These are phyloP conservation scores for Drosophila quadrilineata DNA, from an alignment of 1,140 invertebrate species.

Conservation along the genomic window DNA sequence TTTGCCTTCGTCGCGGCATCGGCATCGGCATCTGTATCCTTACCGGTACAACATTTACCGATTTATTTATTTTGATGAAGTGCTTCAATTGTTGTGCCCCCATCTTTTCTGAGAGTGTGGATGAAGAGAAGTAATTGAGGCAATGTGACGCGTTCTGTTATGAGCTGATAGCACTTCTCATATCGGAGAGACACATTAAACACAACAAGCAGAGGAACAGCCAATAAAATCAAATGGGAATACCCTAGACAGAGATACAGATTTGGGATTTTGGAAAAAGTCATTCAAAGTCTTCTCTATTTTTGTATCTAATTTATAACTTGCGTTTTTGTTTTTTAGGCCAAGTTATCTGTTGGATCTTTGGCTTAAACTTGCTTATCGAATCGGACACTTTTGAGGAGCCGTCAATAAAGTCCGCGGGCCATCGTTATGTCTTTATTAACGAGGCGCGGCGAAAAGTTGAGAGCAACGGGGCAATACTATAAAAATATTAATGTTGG, in stretches of 20 bases:
- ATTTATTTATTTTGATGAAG: conserved; percentile 48
- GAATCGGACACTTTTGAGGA: conserved; percentile 10
- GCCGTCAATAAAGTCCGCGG: conserved; percentile 9
- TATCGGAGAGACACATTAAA: conserved; percentile 14
- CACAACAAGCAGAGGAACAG: neutral
- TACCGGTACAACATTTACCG: conserved; percentile 29
- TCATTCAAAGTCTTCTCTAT: too few species aligned
- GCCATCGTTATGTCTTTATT: conserved; percentile 63
- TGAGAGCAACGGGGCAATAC: conserved; percentile 22
- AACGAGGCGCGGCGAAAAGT: conserved; percentile 54
- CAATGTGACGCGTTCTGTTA: conserved; percentile 33
- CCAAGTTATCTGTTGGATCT: too few species aligned
- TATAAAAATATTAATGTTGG: conserved; percentile 72
- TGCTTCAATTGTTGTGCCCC: conserved; percentile 21
- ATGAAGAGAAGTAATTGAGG: conserved; percentile 27
- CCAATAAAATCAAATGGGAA: conserved; percentile 15
- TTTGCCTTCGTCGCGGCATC: too few species aligned
- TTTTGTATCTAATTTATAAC: neutral
- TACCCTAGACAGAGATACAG: neutral
- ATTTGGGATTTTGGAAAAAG: too few species aligned
- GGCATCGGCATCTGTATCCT: too few species aligned
- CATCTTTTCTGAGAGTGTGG: neutral
- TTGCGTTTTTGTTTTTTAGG: conserved; percentile 4
- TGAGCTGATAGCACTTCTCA: conserved; percentile 16
- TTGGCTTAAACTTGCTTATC: neutral